Evolutionary conservation across 2,113 vertebrate genomes (phyloP).

Genomic region (Myrmecobius fasciatus): DNA sequence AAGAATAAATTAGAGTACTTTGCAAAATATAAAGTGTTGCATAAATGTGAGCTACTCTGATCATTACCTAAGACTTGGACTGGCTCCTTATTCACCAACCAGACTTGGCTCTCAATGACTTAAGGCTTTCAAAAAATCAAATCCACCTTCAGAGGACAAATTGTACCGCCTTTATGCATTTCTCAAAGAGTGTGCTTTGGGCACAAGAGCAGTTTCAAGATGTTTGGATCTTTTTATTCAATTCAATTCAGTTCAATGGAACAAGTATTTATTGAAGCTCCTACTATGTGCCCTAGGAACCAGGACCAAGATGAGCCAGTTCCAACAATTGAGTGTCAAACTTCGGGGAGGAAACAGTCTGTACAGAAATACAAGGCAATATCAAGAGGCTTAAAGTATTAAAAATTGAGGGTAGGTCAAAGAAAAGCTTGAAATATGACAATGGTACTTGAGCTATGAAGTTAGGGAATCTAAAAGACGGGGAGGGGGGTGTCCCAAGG

Average conservation of each 20-base stretch:
- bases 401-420: neutral
- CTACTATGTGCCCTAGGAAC: neutral
- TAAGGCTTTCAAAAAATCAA: neutral
- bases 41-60: constrained; percentile 6
- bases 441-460: neutral
- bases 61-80: constrained; percentile 5
- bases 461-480: neutral
- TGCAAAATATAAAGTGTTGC: neutral
- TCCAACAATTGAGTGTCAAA: neutral
- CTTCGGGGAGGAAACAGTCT: too few species aligned
- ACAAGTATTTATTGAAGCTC: neutral
- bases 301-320: neutral
- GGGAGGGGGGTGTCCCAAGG: neutral
- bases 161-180: neutral
- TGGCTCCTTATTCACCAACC: neutral
- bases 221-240: neutral
- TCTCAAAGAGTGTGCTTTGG: neutral
- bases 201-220: neutral
- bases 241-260: neutral
- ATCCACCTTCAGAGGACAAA: constrained; percentile 4
- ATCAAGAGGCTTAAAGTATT: neutral
- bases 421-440: neutral
- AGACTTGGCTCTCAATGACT: neutral
- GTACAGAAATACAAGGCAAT: neutral
- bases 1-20: neutral